Conservation (phyloP, 2,113 vertebrate genomes). For the Chelonoidis abingdonii region DNA sequence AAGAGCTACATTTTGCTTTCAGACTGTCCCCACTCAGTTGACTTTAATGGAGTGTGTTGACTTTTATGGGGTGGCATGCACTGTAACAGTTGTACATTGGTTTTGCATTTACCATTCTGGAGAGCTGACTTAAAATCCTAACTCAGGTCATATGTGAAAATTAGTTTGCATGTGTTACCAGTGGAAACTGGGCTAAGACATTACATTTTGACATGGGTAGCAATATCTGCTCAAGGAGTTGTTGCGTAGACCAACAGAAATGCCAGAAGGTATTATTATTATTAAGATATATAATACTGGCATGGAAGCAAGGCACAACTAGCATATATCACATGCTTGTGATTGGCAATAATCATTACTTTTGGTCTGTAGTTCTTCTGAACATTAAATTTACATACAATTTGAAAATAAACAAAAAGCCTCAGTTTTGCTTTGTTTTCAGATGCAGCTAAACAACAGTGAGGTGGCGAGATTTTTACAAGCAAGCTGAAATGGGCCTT, state of each 20-base stretch:
- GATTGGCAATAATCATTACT: neutral
- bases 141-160: neutral
- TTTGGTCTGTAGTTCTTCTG: neutral
- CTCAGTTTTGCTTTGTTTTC: neutral
- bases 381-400: neutral
- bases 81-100: accelerated
- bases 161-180: accelerated
- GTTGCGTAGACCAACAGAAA: neutral
- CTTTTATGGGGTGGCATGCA: neutral
- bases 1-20: accelerated
- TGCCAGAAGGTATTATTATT: accelerated
- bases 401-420: neutral
- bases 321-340: accelerated
- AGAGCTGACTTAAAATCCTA: neutral
- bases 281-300: accelerated
- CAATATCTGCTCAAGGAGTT: neutral
- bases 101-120: neutral
- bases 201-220: neutral
- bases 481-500: accelerated
- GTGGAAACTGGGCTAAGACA: accelerated
- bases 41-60: neutral
- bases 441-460: neutral
- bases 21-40: accelerated
- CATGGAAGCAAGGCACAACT: neutral
- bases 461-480: neutral